Evolutionary conservation across 2,797 vertebrate species (phyloP).

Genomic region (Uromys caudimaculatus): DNA sequence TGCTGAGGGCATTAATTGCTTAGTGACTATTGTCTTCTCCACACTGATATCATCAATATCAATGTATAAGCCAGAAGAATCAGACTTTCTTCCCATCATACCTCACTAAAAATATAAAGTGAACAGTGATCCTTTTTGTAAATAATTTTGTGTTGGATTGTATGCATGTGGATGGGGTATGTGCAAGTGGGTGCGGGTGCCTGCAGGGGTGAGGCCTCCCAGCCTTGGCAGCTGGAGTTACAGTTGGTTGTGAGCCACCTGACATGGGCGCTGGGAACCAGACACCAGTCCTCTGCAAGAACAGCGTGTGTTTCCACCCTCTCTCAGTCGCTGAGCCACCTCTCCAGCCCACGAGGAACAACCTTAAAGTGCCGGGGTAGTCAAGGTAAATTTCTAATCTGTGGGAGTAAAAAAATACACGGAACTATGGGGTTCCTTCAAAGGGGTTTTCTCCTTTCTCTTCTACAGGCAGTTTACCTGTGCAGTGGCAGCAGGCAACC

Average conservation of each 20-base stretch:
- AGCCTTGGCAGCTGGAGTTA: neutral
- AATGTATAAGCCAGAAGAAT: neutral
- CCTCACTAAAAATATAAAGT: neutral
- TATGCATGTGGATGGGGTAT: neutral
- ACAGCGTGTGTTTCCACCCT: neutral
- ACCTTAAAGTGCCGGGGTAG: neutral
- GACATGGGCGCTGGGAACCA: neutral
- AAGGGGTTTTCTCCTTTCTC: neutral
- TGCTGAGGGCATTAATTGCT: neutral
- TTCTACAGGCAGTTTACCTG: no score
- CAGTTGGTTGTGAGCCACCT: neutral
- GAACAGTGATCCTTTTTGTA: neutral
- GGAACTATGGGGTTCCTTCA: no score
- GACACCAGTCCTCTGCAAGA: neutral
- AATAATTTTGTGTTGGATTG: neutral
- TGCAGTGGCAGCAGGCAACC: no score
- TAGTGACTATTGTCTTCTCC: neutral
- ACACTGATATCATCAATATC: neutral
- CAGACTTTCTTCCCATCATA: neutral
- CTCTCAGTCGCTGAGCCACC: neutral
- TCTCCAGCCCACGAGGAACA: neutral
- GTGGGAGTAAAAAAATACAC: no score
- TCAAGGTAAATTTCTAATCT: no score
- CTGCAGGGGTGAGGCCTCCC: neutral
- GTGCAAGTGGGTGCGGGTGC: neutral